Evolutionary conservation across 2,797 vertebrate genomes (phyloP).

Genomic region (Danio choprae): DNA sequence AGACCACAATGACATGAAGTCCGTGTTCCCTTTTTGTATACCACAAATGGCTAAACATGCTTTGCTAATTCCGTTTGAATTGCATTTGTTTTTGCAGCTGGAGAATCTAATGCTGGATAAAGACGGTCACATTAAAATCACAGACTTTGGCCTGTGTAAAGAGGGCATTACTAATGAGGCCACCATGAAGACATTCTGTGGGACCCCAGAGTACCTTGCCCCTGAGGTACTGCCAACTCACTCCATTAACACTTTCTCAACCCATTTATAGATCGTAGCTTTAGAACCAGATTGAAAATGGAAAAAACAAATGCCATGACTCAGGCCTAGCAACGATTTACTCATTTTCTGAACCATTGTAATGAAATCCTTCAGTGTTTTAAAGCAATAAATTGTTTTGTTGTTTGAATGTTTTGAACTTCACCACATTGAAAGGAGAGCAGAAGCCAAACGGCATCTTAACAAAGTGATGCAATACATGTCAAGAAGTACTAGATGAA

Average conservation of each 20-base stretch:
- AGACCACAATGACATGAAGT: slow-evolving; percentile 3
- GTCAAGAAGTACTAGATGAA: slow-evolving; percentile 18
- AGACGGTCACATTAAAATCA: slow-evolving; percentile 96
- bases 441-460: neutral
- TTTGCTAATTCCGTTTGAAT: slow-evolving; percentile 17
- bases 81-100: slow-evolving; percentile 74
- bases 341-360: neutral
- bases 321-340: neutral
- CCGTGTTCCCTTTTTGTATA: neutral
- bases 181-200: slow-evolving; percentile 97
- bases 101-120: slow-evolving; percentile 98
- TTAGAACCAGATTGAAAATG: neutral
- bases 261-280: neutral
- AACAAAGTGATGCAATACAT: neutral
- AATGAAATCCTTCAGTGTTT: neutral
- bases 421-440: neutral
- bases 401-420: neutral
- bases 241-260: neutral
- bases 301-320: neutral
- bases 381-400: neutral
- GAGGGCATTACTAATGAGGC: slow-evolving; percentile 93
- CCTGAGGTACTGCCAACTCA: slow-evolving; percentile 83
- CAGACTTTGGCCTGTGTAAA: slow-evolving; percentile 96
- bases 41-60: neutral
- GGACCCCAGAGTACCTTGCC: slow-evolving; percentile 94